These are phyloP conservation scores for Coremacera marginata DNA, from an alignment of 2,888 invertebrate species.

Conservation along the genomic window DNA sequence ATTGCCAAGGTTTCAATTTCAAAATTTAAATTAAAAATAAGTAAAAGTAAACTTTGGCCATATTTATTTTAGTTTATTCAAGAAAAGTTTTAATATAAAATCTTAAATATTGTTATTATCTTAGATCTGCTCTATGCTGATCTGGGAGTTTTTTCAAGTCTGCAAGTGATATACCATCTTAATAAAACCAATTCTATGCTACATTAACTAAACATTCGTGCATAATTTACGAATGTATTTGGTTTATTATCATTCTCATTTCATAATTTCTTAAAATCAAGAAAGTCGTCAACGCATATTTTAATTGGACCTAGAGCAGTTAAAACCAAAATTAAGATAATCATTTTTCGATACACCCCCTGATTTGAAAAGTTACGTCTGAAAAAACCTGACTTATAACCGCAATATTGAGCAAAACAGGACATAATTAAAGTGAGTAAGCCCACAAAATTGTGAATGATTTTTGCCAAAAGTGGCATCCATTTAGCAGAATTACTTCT, in stretches of 20 bases:
- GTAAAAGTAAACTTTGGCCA: too few relatives aligned
- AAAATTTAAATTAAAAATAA: too few relatives aligned
- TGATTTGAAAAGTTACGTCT: constrained; percentile 57
- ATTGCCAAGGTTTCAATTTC: too few relatives aligned
- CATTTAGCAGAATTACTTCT: constrained; percentile 6
- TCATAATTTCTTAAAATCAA: constrained; percentile 18
- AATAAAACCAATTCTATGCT: neutral
- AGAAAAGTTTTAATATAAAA: too few relatives aligned
- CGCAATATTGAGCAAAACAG: constrained; percentile 59
- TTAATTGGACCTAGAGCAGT: constrained; percentile 45
- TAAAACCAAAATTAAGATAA: constrained; percentile 50
- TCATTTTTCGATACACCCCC: constrained; percentile 56
- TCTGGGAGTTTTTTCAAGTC: too few relatives aligned
- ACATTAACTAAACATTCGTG: too few relatives aligned
- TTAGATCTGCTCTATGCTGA: too few relatives aligned
- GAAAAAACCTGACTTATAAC: constrained; percentile 64
- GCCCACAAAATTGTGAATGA: constrained; percentile 56
- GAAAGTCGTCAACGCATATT: constrained; percentile 33
- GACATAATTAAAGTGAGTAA: constrained; percentile 56
- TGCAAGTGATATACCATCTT: too few relatives aligned
- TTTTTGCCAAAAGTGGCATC: constrained; percentile 38
- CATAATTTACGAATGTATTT: constrained; percentile 14
- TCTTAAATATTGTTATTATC: too few relatives aligned
- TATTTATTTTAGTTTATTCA: too few relatives aligned
- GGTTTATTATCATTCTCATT: neutral